Conservation (phyloP, 1,140 invertebrate genomes). For the Macrosteles quadrilineatus region DNA sequence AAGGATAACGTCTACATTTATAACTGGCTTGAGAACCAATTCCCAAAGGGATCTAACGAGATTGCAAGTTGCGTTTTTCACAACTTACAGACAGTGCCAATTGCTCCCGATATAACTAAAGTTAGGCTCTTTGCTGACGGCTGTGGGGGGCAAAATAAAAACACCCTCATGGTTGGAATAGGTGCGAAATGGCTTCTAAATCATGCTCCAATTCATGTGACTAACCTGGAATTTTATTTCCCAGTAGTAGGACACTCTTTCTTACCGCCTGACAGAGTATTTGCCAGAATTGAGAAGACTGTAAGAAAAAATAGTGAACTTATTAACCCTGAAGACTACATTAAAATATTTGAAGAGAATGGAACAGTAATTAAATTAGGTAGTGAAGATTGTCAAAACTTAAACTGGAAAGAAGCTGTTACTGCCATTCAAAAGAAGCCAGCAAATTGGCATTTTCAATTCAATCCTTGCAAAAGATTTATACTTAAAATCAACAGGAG, state of each 20-base stretch:
- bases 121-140: conserved; percentile 43
- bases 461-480: conserved; percentile 35
- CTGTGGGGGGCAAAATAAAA: conserved; percentile 47
- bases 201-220: conserved; percentile 38
- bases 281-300: conserved; percentile 44
- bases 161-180: conserved; percentile 43
- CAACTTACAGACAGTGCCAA: conserved; percentile 38
- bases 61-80: conserved; percentile 45
- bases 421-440: conserved; percentile 3
- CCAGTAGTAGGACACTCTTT: conserved; percentile 44
- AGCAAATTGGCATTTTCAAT: conserved; percentile 35
- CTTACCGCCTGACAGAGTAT: conserved; percentile 45
- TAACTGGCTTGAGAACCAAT: conserved; percentile 45
- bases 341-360: conserved; percentile 35
- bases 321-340: conserved; percentile 27
- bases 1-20: conserved; percentile 43
- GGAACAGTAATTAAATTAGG: conserved; percentile 31
- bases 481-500: conserved; percentile 27
- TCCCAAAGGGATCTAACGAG: conserved; percentile 45
- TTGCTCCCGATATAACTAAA: conserved; percentile 32
- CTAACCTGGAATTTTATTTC: conserved; percentile 40
- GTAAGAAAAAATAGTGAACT: conserved; percentile 41
- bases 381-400: conserved; percentile 22
- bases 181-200: conserved; percentile 39
- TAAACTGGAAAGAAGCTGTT: conserved; percentile 32